A percentile compares a stretch with the other conserved stretches of the same genome.
phyloP scores from a whole-genome alignment of 2,888 invertebrate species.

The Sarcophaga rosellei region DNA sequence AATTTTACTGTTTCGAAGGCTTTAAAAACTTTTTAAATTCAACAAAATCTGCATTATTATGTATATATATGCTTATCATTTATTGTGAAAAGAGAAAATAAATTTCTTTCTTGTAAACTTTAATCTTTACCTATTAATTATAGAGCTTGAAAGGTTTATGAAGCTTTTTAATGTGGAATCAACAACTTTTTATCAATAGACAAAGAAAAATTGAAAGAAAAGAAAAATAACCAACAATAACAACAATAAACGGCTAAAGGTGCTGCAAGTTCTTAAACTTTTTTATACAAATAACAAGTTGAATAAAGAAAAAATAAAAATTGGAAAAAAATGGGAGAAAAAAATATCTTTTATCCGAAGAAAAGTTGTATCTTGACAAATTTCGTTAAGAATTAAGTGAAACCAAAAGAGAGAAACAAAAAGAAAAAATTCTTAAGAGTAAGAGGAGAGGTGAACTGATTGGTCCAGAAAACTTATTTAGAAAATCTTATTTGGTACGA shows the following conservation, averaged over 20 bases:
- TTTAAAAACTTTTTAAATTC: too few species aligned
- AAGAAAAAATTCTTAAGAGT: not conserved
- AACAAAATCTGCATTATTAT: too few species aligned
- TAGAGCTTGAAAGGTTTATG: not conserved
- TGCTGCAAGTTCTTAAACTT: conserved; percentile 18
- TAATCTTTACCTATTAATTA: conserved; percentile 20
- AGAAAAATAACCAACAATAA: not conserved
- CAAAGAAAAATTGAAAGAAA: not conserved
- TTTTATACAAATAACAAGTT: conserved; percentile 18
- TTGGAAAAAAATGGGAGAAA: not conserved
- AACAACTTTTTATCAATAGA: conserved; percentile 5
- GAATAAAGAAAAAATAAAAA: not conserved
- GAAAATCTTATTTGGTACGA: too few species aligned
- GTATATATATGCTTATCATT: too few species aligned
- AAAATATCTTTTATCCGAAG: not conserved
- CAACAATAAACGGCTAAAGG: not conserved
- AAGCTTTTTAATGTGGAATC: not conserved
- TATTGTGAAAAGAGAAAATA: not conserved
- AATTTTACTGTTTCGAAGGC: too few species aligned
- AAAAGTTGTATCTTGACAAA: conserved; percentile 17
- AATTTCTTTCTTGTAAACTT: not conserved
- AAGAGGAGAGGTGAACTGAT: not conserved
- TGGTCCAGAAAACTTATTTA: not conserved
- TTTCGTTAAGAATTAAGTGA: not conserved
- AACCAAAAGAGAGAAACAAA: not conserved